Base-by-base conservation (phyloP, 2,888 invertebrate genomes). In the Tortrix viridana region DNA sequence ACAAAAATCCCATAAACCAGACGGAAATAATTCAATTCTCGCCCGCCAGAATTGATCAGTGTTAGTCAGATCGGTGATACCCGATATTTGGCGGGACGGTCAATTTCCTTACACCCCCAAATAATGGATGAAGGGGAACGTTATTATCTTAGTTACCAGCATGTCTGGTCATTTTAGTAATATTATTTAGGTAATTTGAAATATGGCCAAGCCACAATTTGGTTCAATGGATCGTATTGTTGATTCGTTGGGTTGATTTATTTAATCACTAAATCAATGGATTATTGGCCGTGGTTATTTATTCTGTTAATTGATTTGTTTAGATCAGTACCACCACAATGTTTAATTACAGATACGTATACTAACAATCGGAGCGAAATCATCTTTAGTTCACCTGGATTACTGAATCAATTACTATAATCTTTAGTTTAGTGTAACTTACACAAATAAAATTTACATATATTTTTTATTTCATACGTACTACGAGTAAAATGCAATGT, bases 61-160 rank as follows among this genome's bases (percentile, higher is more conserved):
- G 88, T 87, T 87, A 86, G 85, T 77, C 80, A 86, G 88, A 90
- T 90, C 85, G 86, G 82, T 83, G 91, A 89, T 87, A 91, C 88
- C 84, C 87, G 91, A 92, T 92, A 90, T 89, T 88, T 86, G 84
- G 82, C 75, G 77, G 86, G 89, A 84, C 74, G 79, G 82, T 75
- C 87, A 88, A 87, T 89, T 85, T 88, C 83, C 85, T 86, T 81
- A 73, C 76, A 66, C 70, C 69, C 69, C 81, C 90, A 89, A 63
- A 63, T 63, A 63, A 91, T 90, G 88, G 89, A 88, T 74, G 79
- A 82, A 84, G 88, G 86, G 83, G 75, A 79, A 74, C 70, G 70
- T 72, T 83, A 86, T 86, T 85, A 85, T 79, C 78, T 73, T 81
- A 79, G 80, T 79, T 81, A 79, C 75, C 74, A 60, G 20, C 22